Conservation (phyloP, 2,888 invertebrate species). For the Trissoscelio sp. region DNA sequence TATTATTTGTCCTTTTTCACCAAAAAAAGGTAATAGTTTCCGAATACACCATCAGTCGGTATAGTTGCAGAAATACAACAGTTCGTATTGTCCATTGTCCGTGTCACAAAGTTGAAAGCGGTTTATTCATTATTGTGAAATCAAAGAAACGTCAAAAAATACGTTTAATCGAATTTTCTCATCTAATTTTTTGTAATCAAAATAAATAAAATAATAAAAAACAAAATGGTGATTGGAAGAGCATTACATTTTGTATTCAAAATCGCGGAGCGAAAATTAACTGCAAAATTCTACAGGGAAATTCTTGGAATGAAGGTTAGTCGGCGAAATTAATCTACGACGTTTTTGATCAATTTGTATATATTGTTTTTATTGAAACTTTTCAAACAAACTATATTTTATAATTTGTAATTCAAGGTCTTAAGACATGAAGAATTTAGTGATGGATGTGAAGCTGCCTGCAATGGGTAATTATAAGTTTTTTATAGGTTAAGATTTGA, state of each 20-base stretch:
- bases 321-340: slow-evolving; percentile 22
- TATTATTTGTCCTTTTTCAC: too few relatives aligned
- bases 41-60: too few relatives aligned
- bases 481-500: slow-evolving; percentile 32
- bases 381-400: background rate
- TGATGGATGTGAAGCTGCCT: slow-evolving; percentile 98
- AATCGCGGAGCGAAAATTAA: slow-evolving; percentile 94
- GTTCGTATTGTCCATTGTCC: too few relatives aligned
- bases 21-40: too few relatives aligned
- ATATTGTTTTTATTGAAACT: background rate
- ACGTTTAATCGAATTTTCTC: too few relatives aligned
- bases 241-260: slow-evolving; percentile 98
- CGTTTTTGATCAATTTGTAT: too few relatives aligned
- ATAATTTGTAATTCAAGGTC: slow-evolving; percentile 85
- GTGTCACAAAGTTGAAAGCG: too few relatives aligned
- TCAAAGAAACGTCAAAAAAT: too few relatives aligned
- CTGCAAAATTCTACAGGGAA: slow-evolving; percentile 94
- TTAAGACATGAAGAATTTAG: slow-evolving; percentile 98
- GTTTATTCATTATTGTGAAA: too few relatives aligned
- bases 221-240: slow-evolving; percentile 87
- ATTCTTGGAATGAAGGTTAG: slow-evolving; percentile 97
- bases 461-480: slow-evolving; percentile 89
- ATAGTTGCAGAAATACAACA: too few relatives aligned
- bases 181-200: too few relatives aligned
- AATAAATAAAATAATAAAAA: background rate